Evolutionary conservation across 2,113 vertebrate species (phyloP).

Genomic region (Ophiodon elongatus): DNA sequence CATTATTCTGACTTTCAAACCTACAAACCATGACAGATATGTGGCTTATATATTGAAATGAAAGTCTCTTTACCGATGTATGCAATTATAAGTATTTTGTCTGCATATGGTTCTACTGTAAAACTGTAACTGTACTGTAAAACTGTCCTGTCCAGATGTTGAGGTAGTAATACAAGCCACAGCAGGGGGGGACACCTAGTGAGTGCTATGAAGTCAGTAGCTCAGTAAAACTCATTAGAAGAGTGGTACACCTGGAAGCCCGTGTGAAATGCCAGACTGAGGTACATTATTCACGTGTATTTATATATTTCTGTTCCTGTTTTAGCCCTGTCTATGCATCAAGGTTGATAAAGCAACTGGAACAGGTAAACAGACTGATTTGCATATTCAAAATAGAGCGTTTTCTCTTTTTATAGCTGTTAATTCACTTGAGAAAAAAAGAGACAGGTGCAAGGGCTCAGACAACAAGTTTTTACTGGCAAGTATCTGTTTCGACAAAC

Average conservation of each 20-base stretch:
- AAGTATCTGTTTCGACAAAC: slow-evolving; percentile 60
- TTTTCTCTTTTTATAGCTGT: neutral
- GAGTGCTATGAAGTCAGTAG: slow-evolving; percentile 70
- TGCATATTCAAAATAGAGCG: neutral
- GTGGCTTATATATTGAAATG: slow-evolving; percentile 17
- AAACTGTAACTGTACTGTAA: slow-evolving; percentile 70
- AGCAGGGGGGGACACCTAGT: slow-evolving; percentile 68
- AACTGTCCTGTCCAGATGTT: slow-evolving; percentile 75
- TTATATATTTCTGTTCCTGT: neutral
- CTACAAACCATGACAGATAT: neutral
- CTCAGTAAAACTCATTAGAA: slow-evolving; percentile 69
- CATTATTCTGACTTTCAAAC: slow-evolving; percentile 44
- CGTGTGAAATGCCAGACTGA: slow-evolving; percentile 46
- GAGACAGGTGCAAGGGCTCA: slow-evolving; percentile 60
- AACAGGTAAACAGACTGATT: neutral
- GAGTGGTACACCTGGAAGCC: slow-evolving; percentile 65
- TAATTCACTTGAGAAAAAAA: slow-evolving; percentile 23
- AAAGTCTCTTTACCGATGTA: slow-evolving; percentile 20
- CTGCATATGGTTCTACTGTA: slow-evolving; percentile 74
- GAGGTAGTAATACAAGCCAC: slow-evolving; percentile 73
- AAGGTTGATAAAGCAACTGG: neutral
- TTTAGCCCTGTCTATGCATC: neutral
- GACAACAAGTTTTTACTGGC: slow-evolving; percentile 51
- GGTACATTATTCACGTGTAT: neutral
- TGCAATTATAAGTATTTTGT: slow-evolving; percentile 45